Evolutionary conservation across 2,888 invertebrate genomes (phyloP), one percentile per base, ranked within the genome.

Genomic region (Odontocerum albicorne): DNA sequence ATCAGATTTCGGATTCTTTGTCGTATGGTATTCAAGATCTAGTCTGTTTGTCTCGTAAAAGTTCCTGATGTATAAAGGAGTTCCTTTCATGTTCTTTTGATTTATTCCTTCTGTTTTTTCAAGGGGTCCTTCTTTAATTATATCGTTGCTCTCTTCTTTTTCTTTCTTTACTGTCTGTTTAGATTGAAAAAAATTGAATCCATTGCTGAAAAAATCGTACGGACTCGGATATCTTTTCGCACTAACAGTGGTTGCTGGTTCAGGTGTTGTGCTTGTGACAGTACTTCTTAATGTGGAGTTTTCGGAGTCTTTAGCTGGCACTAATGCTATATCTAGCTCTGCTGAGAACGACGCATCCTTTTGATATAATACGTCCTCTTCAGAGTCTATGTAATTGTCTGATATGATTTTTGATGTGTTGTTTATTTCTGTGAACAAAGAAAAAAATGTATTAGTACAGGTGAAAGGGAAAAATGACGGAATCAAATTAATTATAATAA

Each of bases 341-440:
- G 87, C 88, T 62, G 88, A 88, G 71, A 90, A 86, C 44, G 87
- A 87, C 2, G 86, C 88, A 65, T 88, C 89, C 71, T 88, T 89
- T 71, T 88, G 87, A 66, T 87, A 87, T 31, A 89, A 73, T 56
- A 89, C 83, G 69, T 87, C 87, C 67, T 84, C 85, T 65, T 82
- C 84, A 44, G 79, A 75, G 64, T 82, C 80, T 31, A 68, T 62
- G 1, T 71, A 68, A 36, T 70, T 68, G 46, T 82, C 82, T 52
- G 69, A 70, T 56, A 83, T 81, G 60, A 82, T 75, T 65, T 78
- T 79, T 54, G 71, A 72, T 51, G 89, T 88, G 62, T 87, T 81
- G 72, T 91, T 90, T 65, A 89, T 74, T 74, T 89, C 91, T 91
- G 82, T 3, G 74, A 74, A 64, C 65, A 65, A 58, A 59, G 44